Conservation (phyloP, 2,888 invertebrate genomes). For the Drosophila flavopinicola region DNA sequence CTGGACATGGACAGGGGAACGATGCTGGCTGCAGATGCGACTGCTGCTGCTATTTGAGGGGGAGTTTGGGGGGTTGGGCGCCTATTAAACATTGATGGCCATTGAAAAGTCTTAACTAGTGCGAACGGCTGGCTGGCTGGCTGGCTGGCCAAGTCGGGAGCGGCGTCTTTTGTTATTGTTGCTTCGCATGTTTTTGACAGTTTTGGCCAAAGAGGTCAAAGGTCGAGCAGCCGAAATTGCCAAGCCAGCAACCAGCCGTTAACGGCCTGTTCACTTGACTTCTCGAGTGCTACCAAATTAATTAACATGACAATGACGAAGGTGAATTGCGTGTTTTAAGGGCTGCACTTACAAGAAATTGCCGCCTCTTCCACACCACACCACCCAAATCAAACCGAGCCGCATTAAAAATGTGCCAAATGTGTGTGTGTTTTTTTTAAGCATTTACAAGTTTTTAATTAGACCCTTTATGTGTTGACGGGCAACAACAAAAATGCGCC, state of each 20-base stretch:
- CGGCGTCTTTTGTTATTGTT: slow-evolving; percentile 41
- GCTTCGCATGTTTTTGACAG: slow-evolving; percentile 69
- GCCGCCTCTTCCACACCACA: slow-evolving; percentile 26
- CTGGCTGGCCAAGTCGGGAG: slow-evolving; percentile 14
- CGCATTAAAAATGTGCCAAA: slow-evolving; percentile 31
- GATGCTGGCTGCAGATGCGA: slow-evolving; percentile 1
- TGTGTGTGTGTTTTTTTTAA: slow-evolving; percentile 13
- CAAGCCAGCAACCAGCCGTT: slow-evolving; percentile 14
- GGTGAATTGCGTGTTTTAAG: slow-evolving; percentile 75
- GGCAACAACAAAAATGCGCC: slow-evolving; percentile 49
- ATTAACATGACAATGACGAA: slow-evolving; percentile 82
- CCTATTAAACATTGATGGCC: slow-evolving; percentile 70
- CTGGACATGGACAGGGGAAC: slow-evolving; percentile 38
- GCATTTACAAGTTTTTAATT: slow-evolving; percentile 73
- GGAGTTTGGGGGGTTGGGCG: slow-evolving; percentile 2
- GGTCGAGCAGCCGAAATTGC: slow-evolving; percentile 33
- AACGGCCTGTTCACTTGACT: slow-evolving; percentile 65
- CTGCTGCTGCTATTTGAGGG: slow-evolving; percentile 6
- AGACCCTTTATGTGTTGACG: slow-evolving; percentile 51
- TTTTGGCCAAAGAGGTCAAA: slow-evolving; percentile 43
- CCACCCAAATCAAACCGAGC: slow-evolving; percentile 34
- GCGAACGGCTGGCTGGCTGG: slow-evolving; percentile 35
- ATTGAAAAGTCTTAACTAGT: slow-evolving; percentile 75
- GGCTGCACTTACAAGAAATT: slow-evolving; percentile 18
- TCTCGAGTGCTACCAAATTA: slow-evolving; percentile 73